These are phyloP conservation scores for Cryptoleucopteryx plumbea DNA, from an alignment of 2,113 vertebrate species.

Conservation along the genomic window DNA sequence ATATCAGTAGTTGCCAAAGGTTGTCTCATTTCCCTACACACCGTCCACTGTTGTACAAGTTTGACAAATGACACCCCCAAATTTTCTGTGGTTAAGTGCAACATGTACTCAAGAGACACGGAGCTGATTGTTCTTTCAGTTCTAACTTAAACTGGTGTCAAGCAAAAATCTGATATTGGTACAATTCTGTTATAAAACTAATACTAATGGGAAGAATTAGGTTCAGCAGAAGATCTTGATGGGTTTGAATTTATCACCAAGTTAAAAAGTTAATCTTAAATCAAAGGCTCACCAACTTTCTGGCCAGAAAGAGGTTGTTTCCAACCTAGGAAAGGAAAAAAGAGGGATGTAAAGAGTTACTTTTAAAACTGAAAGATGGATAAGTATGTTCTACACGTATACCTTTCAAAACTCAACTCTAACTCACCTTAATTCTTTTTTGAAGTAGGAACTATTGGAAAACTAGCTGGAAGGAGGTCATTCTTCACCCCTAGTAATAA, in stretches of 20 bases:
- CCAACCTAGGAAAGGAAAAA: not conserved
- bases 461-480: not conserved
- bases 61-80: not conserved
- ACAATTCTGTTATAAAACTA: not conserved
- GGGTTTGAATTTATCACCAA: not conserved
- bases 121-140: not conserved
- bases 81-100: not conserved
- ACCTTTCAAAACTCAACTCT: not conserved
- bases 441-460: not conserved
- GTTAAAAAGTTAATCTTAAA: not conserved
- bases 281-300: not conserved
- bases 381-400: not conserved
- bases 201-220: not conserved
- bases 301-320: not conserved
- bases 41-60: not conserved
- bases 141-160: not conserved
- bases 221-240: not conserved
- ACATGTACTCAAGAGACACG: not conserved
- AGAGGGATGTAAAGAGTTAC: not conserved
- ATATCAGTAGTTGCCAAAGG: not conserved
- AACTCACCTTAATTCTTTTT: conserved; percentile 10
- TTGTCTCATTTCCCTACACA: not conserved
- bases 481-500: not conserved
- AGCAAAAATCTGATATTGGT: not conserved
- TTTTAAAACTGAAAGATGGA: not conserved